Base-by-base conservation (phyloP, 35 echinoderm and acorn worm species). In the Lytechinus pictus region DNA sequence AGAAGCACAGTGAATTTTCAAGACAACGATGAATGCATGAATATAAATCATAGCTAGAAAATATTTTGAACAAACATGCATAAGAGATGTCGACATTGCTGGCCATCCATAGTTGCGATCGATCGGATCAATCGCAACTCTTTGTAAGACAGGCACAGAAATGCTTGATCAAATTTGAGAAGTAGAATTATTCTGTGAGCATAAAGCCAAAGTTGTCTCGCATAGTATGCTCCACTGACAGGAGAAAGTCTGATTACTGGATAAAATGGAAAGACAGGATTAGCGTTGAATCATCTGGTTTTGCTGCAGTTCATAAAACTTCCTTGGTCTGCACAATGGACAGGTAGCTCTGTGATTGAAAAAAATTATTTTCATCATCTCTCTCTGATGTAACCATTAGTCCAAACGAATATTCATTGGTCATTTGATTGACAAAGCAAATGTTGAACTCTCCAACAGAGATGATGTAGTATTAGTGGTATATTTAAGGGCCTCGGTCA, bases 191-290 rank as follows among this genome's bases (percentile, higher is more conserved):
- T n/a, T n/a, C n/a, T n/a, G n/a, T n/a, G n/a, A n/a, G n/a, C n/a
- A 88, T 95, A 96, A 2, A 96, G 57, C 96, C 96, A 97, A 55
- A 95, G 54, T 72, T 95, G 89, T 10, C 96, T 86, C 0, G 94
- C 94, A 89, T 97, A 95, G 28, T 97, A 97, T 2, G 94, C 96
- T 58, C 95, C 94, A 10, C 96, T 94, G 13, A 95, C 95, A 27
- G 96, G 90, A 9, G 96, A 97, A 57, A 14, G 94, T 27, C 54
- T 66, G 86, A 95, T 97, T 97, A 44, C 55, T 97, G 94, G 94
- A 97, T 97, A 10, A 97, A 24, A 86, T 97, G 87, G 92, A 97
- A 97, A 27, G 54, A 86, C 28, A 87, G n/a, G 54, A 95, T 86
- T 52, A 87, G 16, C 24, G 54, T 79, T 11, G 87, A 27, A 33